These are phyloP conservation scores for Trialeurodes vaporariorum DNA, from an alignment of 1,140 invertebrate species.

Conservation along the genomic window DNA sequence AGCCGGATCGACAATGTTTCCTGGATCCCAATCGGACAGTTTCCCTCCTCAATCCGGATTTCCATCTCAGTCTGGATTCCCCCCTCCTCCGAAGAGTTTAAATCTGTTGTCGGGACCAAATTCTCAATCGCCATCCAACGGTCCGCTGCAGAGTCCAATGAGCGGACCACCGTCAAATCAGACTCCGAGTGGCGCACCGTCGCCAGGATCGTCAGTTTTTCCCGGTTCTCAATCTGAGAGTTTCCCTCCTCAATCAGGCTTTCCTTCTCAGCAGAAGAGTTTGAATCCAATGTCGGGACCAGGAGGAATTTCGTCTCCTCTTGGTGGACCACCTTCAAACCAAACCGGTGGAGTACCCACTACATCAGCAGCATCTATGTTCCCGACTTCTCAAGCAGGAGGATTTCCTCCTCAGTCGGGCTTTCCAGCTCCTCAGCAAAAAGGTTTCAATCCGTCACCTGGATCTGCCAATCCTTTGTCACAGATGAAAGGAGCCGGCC, in stretches of 20 bases:
- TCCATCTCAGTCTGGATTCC: constrained; percentile 13
- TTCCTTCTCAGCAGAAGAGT: constrained; percentile 29
- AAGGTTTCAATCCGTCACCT: constrained; percentile 20
- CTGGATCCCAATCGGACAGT: constrained; percentile 20
- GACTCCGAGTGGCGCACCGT: constrained; percentile 24
- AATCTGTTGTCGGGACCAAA: constrained; percentile 6
- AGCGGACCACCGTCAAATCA: constrained; percentile 30
- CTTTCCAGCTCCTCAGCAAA: constrained; percentile 24
- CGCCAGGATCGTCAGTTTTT: constrained; percentile 25
- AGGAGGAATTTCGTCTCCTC: constrained; percentile 15
- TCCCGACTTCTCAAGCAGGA: constrained; percentile 15
- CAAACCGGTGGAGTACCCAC: too few relatives aligned
- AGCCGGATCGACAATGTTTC: constrained; percentile 25
- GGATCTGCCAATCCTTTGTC: constrained; percentile 7
- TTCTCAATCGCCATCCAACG: too few relatives aligned
- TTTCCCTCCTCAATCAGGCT: constrained; percentile 25
- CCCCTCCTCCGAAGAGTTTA: constrained; percentile 11
- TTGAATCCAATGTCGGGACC: constrained; percentile 11
- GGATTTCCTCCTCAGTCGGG: constrained; percentile 20
- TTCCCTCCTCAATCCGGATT: constrained; percentile 14
- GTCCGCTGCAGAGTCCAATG: constrained; percentile 18
- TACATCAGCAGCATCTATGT: constrained; percentile 1
- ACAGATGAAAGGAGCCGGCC: background rate
- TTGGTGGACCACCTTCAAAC: constrained; percentile 11
- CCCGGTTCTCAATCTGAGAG: constrained; percentile 21